A percentile compares a stretch with the other conserved stretches of the same genome.
Conservation (phyloP, 2,113 vertebrate species). For the Poeciliopsis prolifica region DNA sequence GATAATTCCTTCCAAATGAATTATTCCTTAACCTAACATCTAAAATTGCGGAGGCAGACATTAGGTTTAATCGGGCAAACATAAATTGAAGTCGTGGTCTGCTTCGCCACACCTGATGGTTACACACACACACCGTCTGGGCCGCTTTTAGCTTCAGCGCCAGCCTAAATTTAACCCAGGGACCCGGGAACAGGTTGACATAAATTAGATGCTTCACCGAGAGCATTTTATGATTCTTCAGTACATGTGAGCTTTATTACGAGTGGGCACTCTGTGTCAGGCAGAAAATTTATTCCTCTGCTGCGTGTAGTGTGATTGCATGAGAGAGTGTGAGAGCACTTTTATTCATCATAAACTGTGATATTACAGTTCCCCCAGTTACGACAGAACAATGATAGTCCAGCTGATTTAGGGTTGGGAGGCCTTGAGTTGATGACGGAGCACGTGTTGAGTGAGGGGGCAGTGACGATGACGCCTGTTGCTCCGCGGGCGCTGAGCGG, state of each 20-base stretch:
- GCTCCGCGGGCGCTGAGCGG: constrained; percentile 13
- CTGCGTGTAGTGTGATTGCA: constrained; percentile 11
- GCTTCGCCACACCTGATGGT: constrained; percentile 64
- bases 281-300: constrained; percentile 35
- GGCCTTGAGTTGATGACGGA: constrained; percentile 38
- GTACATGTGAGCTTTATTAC: constrained; percentile 39
- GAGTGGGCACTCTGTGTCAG: constrained; percentile 36
- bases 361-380: constrained; percentile 26
- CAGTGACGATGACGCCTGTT: constrained; percentile 33
- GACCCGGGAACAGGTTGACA: constrained; percentile 30
- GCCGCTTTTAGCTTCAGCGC: constrained; percentile 39
- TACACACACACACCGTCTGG: neutral
- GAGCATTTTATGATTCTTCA: constrained; percentile 51
- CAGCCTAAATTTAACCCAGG: constrained; percentile 43
- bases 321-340: constrained; percentile 3
- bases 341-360: constrained; percentile 43
- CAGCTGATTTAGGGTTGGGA: constrained; percentile 38
- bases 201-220: constrained; percentile 51
- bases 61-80: constrained; percentile 68
- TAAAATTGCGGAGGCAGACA: constrained; percentile 50
- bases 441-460: constrained; percentile 48
- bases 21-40: constrained; percentile 60
- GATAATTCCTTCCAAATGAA: constrained; percentile 65
- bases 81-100: constrained; percentile 65
- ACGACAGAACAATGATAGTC: constrained; percentile 52